Conservation (phyloP, 92 coral and sea anemone genomes). For the Chrysogorgia sp. region DNA sequence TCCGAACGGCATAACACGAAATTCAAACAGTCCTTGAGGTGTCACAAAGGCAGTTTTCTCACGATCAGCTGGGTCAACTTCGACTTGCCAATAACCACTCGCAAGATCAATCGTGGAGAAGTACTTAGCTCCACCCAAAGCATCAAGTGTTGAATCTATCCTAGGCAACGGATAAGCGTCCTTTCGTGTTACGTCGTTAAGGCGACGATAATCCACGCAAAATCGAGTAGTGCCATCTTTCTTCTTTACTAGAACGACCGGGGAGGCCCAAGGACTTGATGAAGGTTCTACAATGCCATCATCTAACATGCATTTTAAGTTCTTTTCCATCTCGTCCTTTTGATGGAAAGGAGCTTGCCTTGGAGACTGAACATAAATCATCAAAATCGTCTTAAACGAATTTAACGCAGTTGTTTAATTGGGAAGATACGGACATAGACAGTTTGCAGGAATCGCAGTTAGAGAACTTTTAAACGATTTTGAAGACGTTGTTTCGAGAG, state of each 20-base stretch:
- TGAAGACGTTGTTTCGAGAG: no score
- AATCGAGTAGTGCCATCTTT: conserved; percentile 48
- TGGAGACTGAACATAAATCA: background rate
- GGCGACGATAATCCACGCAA: conserved; percentile 47
- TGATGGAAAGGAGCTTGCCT: conserved; percentile 24
- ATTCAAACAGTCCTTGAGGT: conserved; percentile 51
- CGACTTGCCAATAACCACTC: conserved; percentile 56
- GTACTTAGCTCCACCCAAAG: conserved; percentile 22
- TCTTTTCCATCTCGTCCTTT: conserved; percentile 11
- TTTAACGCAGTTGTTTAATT: conserved; percentile 1
- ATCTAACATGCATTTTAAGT: conserved; percentile 27
- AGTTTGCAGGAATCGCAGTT: conserved; percentile 13
- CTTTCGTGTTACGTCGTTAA: conserved; percentile 45
- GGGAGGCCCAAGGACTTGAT: conserved; percentile 48
- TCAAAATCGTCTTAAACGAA: conserved; percentile 41
- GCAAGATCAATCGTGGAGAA: conserved; percentile 48
- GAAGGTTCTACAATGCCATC: conserved; percentile 17
- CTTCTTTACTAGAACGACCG: conserved; percentile 45
- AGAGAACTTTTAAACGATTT: conserved; percentile 1
- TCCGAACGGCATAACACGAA: conserved; percentile 59
- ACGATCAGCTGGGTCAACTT: conserved; percentile 37
- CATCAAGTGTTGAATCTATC: conserved; percentile 45
- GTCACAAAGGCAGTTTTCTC: conserved; percentile 45
- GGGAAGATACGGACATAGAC: background rate
- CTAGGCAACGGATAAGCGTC: conserved; percentile 47